A percentile compares a stretch with the other conserved stretches of the same genome.
Evolutionary conservation across 2,797 vertebrate genomes (phyloP).

Genomic region (Myripristis jacobus): DNA sequence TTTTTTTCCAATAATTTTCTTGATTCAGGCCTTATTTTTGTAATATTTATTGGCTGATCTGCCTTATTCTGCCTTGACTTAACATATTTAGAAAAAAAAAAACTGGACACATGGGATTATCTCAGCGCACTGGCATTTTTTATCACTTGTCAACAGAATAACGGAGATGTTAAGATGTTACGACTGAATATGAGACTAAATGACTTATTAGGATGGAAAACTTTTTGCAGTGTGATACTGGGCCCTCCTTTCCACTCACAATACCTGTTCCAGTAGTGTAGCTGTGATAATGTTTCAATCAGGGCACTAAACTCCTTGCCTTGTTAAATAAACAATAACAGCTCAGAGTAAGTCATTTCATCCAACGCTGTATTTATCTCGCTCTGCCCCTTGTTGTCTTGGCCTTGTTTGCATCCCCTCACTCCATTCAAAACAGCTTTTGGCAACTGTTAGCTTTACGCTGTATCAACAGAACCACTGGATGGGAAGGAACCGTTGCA

Average conservation of each 20-base stretch:
- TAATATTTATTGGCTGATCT: no score
- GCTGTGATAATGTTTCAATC: slow-evolving; percentile 39
- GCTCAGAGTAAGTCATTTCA: slow-evolving; percentile 44
- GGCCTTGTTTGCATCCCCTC: slow-evolving; percentile 62
- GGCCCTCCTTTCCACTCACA: slow-evolving; percentile 8
- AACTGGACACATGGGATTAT: no score
- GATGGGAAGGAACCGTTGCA: slow-evolving; percentile 32
- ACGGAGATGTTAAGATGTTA: no score
- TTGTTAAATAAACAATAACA: slow-evolving; percentile 48
- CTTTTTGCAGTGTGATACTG: no score
- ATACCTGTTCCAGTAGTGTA: slow-evolving; percentile 20
- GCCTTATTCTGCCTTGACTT: no score
- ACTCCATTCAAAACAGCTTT: slow-evolving; percentile 57
- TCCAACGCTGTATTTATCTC: slow-evolving; percentile 55
- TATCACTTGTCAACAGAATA: no score
- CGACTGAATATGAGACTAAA: no score
- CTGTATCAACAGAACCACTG: slow-evolving; percentile 68
- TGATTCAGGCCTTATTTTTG: no score
- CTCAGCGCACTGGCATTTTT: no score
- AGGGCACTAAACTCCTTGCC: slow-evolving; percentile 17
- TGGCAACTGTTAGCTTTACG: slow-evolving; percentile 64
- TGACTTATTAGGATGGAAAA: no score
- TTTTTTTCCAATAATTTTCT: no score
- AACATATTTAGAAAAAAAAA: no score
- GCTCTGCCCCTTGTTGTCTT: slow-evolving; percentile 51